These are phyloP conservation scores for Ichneumoninae sp. DNA, from an alignment of 2,888 invertebrate genomes.

Conservation along the genomic window DNA sequence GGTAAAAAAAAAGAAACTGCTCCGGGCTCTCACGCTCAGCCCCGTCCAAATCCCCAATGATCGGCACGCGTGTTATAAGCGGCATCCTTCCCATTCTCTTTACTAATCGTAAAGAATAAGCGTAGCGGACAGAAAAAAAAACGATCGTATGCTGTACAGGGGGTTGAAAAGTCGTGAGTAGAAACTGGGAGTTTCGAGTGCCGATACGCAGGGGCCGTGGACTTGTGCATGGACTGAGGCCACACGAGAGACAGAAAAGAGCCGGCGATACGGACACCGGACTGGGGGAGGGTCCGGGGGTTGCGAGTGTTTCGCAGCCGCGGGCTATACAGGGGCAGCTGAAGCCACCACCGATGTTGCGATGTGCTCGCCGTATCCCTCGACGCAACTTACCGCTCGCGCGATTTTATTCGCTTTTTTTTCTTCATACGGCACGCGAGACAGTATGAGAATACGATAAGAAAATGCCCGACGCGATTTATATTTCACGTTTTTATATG, in stretches of 20 bases:
- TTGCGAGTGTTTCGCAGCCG: constrained; percentile 59
- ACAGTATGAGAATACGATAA: constrained; percentile 76
- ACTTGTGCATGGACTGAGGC: constrained; percentile 32
- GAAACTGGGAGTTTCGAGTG: constrained; percentile 55
- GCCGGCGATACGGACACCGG: constrained; percentile 35
- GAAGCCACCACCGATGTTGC: constrained; percentile 40
- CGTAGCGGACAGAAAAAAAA: constrained; percentile 42
- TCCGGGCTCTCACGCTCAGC: constrained; percentile 28
- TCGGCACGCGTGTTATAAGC: constrained; percentile 57
- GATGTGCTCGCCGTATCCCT: constrained; percentile 74
- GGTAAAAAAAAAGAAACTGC: constrained; percentile 20
- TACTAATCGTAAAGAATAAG: constrained; percentile 48
- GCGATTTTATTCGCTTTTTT: constrained; percentile 81
- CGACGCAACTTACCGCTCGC: constrained; percentile 77
- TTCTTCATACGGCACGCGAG: constrained; percentile 75
- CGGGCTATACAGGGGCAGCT: constrained; percentile 57
- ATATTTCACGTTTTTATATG: constrained; percentile 83
- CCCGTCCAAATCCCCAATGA: constrained; percentile 51
- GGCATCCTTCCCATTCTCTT: constrained; percentile 33
- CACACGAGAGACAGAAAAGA: constrained; percentile 34
- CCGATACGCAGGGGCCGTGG: constrained; percentile 51
- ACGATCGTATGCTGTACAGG: constrained; percentile 4
- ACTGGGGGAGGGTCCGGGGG: constrained; percentile 37
- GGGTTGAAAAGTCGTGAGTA: constrained; percentile 53
- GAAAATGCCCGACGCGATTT: constrained; percentile 76